These are phyloP conservation scores for Pteropus rufus DNA, from an alignment of 2,797 vertebrate species.

Conservation along the genomic window DNA sequence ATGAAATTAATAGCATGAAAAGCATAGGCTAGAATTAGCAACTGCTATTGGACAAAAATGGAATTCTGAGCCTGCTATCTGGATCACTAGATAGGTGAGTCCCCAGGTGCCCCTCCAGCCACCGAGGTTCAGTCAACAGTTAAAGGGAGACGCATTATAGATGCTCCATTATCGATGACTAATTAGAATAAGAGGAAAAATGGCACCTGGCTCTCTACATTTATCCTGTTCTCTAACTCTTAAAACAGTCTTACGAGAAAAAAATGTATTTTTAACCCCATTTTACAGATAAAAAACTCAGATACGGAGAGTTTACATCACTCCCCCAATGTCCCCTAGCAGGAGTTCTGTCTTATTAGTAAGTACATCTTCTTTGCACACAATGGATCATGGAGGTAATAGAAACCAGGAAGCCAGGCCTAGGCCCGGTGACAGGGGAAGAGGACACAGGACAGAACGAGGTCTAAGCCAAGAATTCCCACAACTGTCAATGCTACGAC, in stretches of 20 bases:
- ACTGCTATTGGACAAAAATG: background rate
- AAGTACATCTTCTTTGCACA: background rate
- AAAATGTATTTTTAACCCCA: background rate
- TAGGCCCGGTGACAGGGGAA: background rate
- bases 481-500: accelerated
- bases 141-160: background rate
- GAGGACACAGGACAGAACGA: background rate
- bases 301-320: background rate
- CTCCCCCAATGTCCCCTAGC: accelerated
- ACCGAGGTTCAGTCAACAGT: background rate
- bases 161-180: background rate
- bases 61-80: accelerated
- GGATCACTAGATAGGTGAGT: background rate
- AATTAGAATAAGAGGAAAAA: background rate
- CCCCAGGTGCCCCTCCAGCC: background rate
- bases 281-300: background rate
- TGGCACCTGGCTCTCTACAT: background rate
- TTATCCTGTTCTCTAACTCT: background rate
- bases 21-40: background rate
- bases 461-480: background rate
- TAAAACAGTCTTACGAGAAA: background rate
- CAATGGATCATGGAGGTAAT: no score
- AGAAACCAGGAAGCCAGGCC: background rate
- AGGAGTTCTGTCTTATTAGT: background rate
- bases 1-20: background rate